Base-by-base conservation (phyloP, 2,113 vertebrate genomes). In the Propithecus coquereli region DNA sequence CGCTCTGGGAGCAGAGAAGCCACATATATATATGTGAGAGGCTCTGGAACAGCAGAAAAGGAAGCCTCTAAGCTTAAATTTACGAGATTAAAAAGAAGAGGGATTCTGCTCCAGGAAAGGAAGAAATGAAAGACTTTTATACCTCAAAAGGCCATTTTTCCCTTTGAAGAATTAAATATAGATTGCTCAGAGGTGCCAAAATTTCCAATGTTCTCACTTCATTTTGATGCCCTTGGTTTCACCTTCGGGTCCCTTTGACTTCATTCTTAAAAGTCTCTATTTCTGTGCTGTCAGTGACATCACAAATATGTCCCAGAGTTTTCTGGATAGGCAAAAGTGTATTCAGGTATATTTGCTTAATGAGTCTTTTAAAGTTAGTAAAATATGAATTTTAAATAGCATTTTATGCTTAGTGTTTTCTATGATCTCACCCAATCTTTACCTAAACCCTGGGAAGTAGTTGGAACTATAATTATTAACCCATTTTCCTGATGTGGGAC, bases 211-310 rank as follows among this genome's bases (percentile, higher is more conserved):
- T 68, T 20, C 83, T 47, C 12, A 16, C 23, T 68, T 86, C 17
- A n/a, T 61, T 54, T 37, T 65, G 30, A 65, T 66, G 83, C 23
- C 93, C 79, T 97, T 89, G 91, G 27, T 57, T 84, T 96, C 79
- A 76, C 87, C 81, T 91, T 91, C 0, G 0, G 37, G 27, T 43
- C 11, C 37, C 27, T 66, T 84, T 25, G 16, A 66, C 63, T 68
- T 83, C 2, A 30, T 57, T 96, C 50, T 50, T 66, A 65, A 34
- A 45, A 37, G 30, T 57, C 27, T 63, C 32, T 59, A 32, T 59
- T 93, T 63, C 70, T 70, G 76, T 77, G 76, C 10, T n/a, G 7
- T 63, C 32, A 30, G 45, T 65, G 89, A 93, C 71, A 92, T 91
- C 71, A 66, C 17, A 91, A 61, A 73, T 70, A n/a, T 4, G 5